Conservation (phyloP, 2,797 vertebrate genomes). For the Danio albolineatus region DNA sequence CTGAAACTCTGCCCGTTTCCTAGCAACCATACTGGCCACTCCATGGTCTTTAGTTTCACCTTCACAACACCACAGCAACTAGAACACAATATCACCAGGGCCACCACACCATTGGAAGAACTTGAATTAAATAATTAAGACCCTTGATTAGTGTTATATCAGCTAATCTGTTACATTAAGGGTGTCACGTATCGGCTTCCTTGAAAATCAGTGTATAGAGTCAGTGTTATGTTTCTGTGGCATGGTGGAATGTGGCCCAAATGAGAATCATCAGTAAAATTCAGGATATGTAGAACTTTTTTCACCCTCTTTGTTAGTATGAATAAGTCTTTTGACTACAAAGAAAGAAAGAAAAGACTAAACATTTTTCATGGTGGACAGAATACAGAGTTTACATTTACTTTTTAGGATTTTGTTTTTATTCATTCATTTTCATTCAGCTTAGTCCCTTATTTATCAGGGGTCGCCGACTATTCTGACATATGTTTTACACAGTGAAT, state of each 20-base stretch:
- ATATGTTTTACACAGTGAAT: too few species aligned
- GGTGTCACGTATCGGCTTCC: slow-evolving; percentile 24
- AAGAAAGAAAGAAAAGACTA: background rate
- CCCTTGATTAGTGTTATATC: slow-evolving; percentile 39
- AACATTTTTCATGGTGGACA: too few species aligned
- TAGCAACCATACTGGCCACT: slow-evolving; percentile 60
- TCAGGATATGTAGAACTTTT: background rate
- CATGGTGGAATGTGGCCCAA: background rate
- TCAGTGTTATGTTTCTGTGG: background rate
- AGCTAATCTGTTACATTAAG: slow-evolving; percentile 28
- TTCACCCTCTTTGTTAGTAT: background rate
- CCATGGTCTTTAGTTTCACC: slow-evolving; percentile 59
- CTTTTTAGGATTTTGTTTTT: background rate
- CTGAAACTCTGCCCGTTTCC: slow-evolving; percentile 57
- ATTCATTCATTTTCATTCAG: too few species aligned
- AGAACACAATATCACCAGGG: slow-evolving; percentile 43
- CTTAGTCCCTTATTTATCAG: too few species aligned
- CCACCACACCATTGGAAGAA: slow-evolving; percentile 36
- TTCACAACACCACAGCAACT: slow-evolving; percentile 48
- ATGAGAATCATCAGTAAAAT: background rate
- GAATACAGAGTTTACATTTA: slow-evolving; percentile 7
- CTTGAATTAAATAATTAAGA: slow-evolving; percentile 48
- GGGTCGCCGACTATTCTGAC: too few species aligned
- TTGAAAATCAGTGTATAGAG: slow-evolving; percentile 25
- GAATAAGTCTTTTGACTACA: background rate